Conservation (phyloP, 2,113 vertebrate species). For the Carollia perspicillata region DNA sequence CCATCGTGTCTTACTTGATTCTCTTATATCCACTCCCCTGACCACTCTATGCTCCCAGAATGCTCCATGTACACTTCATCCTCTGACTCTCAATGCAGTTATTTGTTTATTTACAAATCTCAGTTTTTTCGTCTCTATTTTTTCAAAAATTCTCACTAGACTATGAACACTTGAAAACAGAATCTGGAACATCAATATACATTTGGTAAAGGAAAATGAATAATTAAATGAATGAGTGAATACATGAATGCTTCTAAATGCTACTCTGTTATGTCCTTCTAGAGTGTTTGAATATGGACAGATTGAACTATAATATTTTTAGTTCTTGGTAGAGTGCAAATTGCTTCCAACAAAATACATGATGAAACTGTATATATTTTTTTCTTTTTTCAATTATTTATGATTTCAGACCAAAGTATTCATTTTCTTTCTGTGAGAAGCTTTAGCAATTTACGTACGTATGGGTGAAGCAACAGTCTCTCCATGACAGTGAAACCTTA, state of each 20-base stretch:
- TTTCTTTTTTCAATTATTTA: not conserved
- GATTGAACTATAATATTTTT: not conserved
- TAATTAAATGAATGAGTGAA: not conserved
- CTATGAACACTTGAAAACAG: not conserved
- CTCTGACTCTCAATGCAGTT: not conserved
- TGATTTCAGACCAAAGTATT: not conserved
- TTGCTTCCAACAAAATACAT: not conserved
- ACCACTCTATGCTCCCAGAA: not conserved
- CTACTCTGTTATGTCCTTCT: not conserved
- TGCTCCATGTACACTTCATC: not conserved
- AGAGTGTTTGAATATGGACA: not conserved
- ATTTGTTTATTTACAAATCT: not conserved
- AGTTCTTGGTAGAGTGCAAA: not conserved
- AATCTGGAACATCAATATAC: not conserved
- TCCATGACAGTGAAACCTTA: not conserved
- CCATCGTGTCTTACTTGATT: not conserved
- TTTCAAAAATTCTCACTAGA: not conserved
- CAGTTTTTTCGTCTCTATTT: not conserved
- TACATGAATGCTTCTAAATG: not conserved
- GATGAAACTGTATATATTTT: not conserved
- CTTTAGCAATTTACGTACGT: not conserved
- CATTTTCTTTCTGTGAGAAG: not conserved
- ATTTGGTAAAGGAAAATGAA: not conserved
- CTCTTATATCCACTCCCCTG: not conserved
- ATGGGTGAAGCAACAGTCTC: not conserved